Conservation (phyloP, 2,888 invertebrate genomes). For the Priapulus caudatus region DNA sequence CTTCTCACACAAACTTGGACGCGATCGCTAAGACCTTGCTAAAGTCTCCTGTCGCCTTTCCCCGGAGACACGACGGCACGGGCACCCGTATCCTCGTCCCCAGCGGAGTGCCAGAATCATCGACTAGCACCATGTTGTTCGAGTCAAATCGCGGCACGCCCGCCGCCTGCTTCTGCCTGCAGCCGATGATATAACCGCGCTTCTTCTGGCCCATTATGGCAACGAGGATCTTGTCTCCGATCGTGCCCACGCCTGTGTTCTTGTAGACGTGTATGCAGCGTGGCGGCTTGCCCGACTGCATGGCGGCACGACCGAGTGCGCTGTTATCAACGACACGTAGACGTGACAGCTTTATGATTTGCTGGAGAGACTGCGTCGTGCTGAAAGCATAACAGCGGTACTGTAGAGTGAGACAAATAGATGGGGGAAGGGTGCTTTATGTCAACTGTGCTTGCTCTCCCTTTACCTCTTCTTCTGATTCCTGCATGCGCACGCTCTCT, state of each 20-base stretch:
- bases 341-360: slow-evolving; percentile 47
- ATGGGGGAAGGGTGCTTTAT: too few species aligned
- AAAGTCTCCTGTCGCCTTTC: slow-evolving; percentile 60
- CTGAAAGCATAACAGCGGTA: too few species aligned
- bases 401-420: too few species aligned
- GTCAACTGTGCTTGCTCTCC: too few species aligned
- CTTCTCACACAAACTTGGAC: slow-evolving; percentile 61
- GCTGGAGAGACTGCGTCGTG: slow-evolving; percentile 10
- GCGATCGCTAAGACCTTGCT: slow-evolving; percentile 84
- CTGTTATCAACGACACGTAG: slow-evolving; percentile 94
- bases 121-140: slow-evolving; percentile 78
- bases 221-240: slow-evolving; percentile 75
- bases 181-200: slow-evolving; percentile 76
- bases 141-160: slow-evolving; percentile 82
- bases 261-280: slow-evolving; percentile 87
- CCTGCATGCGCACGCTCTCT: too few species aligned
- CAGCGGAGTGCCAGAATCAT: slow-evolving; percentile 82
- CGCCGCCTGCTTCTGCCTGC: slow-evolving; percentile 61
- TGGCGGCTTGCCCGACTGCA: slow-evolving; percentile 85
- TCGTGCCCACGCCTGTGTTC: slow-evolving; percentile 51
- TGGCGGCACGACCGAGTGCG: slow-evolving; percentile 81
- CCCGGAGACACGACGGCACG: slow-evolving; percentile 72
- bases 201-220: slow-evolving; percentile 92
- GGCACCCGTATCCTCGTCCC: slow-evolving; percentile 92
- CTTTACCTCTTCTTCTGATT: too few species aligned